Evolutionary conservation across 2,797 vertebrate species (phyloP).

Genomic region (Melanotaenia pygmaea): DNA sequence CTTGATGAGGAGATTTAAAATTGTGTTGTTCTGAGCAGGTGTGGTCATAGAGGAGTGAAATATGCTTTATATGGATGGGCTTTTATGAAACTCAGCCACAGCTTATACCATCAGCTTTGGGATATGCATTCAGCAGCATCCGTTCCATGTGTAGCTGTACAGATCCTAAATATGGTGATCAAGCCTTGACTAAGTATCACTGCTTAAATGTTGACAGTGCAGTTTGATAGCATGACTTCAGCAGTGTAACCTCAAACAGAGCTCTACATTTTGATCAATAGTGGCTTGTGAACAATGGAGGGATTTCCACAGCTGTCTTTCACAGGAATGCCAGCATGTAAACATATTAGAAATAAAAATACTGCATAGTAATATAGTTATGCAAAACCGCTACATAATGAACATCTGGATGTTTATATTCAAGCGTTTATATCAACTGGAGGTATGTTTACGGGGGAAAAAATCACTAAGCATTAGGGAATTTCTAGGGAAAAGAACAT

Average conservation of each 20-base stretch:
- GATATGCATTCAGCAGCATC: not conserved
- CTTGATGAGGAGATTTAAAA: slow-evolving; percentile 24
- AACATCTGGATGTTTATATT: too few species aligned
- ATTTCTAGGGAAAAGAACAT: not conserved
- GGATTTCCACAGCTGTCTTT: not conserved
- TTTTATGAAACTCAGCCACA: slow-evolving; percentile 17
- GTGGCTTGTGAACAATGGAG: not conserved
- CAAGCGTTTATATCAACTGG: not conserved
- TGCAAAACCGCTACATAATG: not conserved
- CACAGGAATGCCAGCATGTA: not conserved
- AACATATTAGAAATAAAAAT: not conserved
- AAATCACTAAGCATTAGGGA: too few species aligned
- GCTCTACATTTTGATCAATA: not conserved
- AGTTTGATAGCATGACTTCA: not conserved
- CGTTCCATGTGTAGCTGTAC: not conserved
- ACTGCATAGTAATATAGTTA: not conserved
- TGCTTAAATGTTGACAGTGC: not conserved
- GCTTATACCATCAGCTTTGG: not conserved
- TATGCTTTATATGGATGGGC: not conserved
- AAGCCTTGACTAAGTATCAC: not conserved
- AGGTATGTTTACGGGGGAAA: not conserved
- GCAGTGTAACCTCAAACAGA: not conserved
- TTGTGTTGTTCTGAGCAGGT: not conserved
- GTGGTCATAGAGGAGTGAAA: slow-evolving; percentile 12
- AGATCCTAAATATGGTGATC: not conserved